Evolutionary conservation across 2,888 invertebrate genomes (phyloP), one percentile per base, ranked within the genome.

Genomic region (Tromatobia lineatoria): DNA sequence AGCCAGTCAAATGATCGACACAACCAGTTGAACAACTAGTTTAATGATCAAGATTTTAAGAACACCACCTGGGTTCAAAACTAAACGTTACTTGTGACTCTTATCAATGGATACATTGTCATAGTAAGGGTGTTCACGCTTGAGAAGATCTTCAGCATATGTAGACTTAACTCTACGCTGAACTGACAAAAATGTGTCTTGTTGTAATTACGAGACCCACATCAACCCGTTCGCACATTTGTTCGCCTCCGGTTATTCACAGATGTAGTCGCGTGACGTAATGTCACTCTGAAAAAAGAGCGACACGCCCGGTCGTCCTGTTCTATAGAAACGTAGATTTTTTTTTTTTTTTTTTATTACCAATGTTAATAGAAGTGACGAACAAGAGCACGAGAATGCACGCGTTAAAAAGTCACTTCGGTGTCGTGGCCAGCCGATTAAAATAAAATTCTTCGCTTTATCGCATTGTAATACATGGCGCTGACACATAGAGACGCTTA

Each of bases 301-400:
- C 13, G 70, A 69, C 82, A 82, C 78, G 69, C 82, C 74, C 59
- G n/a, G n/a, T n/a, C n/a, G n/a, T n/a, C n/a, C n/a, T n/a, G 38
- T 77, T 81, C 45, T 52, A 66, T 10, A 47, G 38, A 42, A 67
- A 23, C 67, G 25, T 10, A 15, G 4, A 71, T 18, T 23, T 25
- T 67, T 70, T 77, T 47, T 69, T 4, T 25, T 29, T 25, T 20
- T 77, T 47, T 69, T 2, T 25, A 20, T 25, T 20, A n/a, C n/a
- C 23, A 23, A 18, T 47, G 50, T 61, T 80, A 54, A 64, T n/a
- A 70, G 54, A 69, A 61, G 54, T 29, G 34, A 61, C 74, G 61
- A 57, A 67, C n/a, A 69, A 50, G 59, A 69, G 54, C 70, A 61
- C 15, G 69, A 64, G 74, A 79, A 70, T 75, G 52, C 52, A 54